These are phyloP conservation scores for Drosophila arawakana DNA, from an alignment of 1,140 invertebrate genomes.

Conservation along the genomic window DNA sequence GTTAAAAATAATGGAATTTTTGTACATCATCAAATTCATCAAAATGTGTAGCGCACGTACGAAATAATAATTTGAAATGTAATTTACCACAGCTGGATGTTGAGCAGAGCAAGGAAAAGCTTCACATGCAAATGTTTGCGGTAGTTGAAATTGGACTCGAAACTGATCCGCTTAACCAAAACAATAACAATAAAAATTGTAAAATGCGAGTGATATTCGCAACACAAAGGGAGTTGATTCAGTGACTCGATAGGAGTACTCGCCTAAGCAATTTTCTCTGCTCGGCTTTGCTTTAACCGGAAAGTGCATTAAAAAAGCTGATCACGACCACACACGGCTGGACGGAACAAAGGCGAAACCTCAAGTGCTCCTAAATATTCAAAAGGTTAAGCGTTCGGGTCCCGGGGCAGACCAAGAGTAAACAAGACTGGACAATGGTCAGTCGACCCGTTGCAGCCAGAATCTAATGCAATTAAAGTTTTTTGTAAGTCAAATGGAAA, in stretches of 20 bases:
- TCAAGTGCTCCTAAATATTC: conserved; percentile 59
- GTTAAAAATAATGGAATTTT: conserved; percentile 44
- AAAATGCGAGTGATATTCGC: conserved; percentile 9
- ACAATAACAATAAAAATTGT: background rate
- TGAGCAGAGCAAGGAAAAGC: conserved; percentile 20
- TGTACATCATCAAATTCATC: conserved; percentile 22
- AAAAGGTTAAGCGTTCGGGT: conserved; percentile 70
- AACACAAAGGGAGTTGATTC: conserved; percentile 28
- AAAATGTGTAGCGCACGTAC: conserved; percentile 77
- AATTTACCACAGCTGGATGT: conserved; percentile 18
- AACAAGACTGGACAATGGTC: conserved; percentile 53
- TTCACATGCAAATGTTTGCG: conserved; percentile 57
- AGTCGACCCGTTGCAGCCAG: conserved; percentile 38
- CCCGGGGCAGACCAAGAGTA: conserved; percentile 58
- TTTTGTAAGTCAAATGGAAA: conserved; percentile 71
- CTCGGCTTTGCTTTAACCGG: conserved; percentile 37
- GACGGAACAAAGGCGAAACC: conserved; percentile 19
- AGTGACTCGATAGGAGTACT: conserved; percentile 3
- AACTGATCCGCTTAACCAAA: conserved; percentile 72
- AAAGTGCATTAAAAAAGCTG: conserved; percentile 68
- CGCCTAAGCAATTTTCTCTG: conserved; percentile 14
- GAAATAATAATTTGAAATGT: conserved; percentile 33
- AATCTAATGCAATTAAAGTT: conserved; percentile 76
- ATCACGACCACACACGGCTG: conserved; percentile 41
- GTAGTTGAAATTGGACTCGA: conserved; percentile 22